Evolutionary conservation across 1,140 invertebrate species (phyloP), one percentile per base, ranked within the genome.

Genomic region (Oppia nitens): DNA sequence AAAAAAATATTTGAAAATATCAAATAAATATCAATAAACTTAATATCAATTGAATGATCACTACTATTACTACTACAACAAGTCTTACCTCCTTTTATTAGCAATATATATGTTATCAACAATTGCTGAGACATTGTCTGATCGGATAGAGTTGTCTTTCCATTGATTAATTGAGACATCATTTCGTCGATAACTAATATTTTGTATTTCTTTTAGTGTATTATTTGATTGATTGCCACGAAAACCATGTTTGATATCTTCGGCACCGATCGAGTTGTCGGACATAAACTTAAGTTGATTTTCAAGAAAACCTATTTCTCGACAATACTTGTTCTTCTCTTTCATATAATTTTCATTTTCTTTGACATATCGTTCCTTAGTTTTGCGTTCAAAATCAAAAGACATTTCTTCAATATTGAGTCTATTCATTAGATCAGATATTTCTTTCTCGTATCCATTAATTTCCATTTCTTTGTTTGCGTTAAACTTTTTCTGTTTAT

Each of bases 201-300:
- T 40, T 40, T 40, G 6, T 6, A 40, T 40, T 40, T 40, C 6
- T 17, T 17, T 40, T 17, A 40, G 32, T 9, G 32, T 17, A 6
- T 40, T 6, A 17, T 40, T 6, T 40, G 32, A 40, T 40, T 40
- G 32, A 17, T 17, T 40, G 32, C 32, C 17, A 17, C 6, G 17
- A 40, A 40, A 40, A 9, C 32, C 32, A 40, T 17, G 6, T 17
- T 40, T 40, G 17, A 40, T 40, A 17, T 40, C 32, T 47, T 55
- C 28, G 17, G 32, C 32, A n/a, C n/a, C n/a, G n/a, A n/a, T n/a
- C 20, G 20, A n/a, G 11, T 6, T 45, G 21, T 55, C n/a, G 3
- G 9, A 6, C 17, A 60, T 27, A n/a, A 47, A 45, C 70, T 85
- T 82, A n/a, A 77, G 83, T 75, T 89, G 21, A 32, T 47, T 25